Evolutionary conservation across 2,113 vertebrate species (phyloP).

Genomic region (Lycocorax pyrrhopterus): DNA sequence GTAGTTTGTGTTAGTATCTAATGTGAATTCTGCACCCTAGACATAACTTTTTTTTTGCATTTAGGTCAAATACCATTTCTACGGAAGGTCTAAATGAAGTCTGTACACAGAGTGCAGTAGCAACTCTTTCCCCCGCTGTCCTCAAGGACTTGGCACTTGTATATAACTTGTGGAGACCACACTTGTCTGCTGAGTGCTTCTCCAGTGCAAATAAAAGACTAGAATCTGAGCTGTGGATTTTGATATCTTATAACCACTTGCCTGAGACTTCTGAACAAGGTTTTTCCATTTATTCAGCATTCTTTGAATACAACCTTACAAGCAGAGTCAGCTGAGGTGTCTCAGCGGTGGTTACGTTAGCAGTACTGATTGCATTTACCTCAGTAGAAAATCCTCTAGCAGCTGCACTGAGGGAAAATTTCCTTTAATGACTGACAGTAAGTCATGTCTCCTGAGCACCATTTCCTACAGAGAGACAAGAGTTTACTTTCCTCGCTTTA

Average conservation of each 20-base stretch:
- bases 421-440: neutral
- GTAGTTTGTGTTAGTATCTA: neutral
- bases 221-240: neutral
- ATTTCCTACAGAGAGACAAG: neutral
- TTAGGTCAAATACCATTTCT: neutral
- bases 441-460: neutral
- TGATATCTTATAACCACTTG: neutral
- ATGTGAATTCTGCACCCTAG: neutral
- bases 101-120: neutral
- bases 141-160: neutral
- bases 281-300: neutral
- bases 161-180: neutral
- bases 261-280: neutral
- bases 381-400: neutral
- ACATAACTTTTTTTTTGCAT: neutral
- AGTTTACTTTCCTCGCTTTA: neutral
- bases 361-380: neutral
- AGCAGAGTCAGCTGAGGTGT: neutral
- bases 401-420: neutral
- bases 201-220: neutral
- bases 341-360: neutral
- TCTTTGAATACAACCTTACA: neutral
- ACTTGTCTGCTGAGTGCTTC: neutral
- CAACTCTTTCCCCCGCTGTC: neutral
- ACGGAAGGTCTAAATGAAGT: neutral